phyloP scores from a whole-genome alignment of 2,797 vertebrate species.

The Manis crassicaudata region DNA sequence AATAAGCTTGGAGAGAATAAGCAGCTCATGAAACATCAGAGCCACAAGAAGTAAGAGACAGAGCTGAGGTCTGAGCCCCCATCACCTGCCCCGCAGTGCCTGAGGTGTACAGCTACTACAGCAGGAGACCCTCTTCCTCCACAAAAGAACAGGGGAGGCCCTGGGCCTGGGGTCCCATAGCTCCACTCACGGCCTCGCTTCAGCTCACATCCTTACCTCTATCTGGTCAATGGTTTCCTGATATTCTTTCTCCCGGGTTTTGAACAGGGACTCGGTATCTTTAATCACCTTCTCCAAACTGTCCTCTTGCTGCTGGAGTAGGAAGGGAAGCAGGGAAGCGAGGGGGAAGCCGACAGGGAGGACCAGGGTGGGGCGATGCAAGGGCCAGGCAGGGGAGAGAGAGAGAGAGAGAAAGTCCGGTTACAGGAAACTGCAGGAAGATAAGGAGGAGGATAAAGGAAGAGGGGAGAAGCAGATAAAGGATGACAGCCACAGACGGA shows the following conservation, averaged over 20 bases:
- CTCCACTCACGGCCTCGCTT: neutral
- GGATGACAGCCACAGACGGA: neutral
- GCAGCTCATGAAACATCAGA: neutral
- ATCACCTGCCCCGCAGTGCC: neutral
- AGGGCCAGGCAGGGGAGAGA: neutral
- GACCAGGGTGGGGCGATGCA: accelerated
- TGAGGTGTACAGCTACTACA: neutral
- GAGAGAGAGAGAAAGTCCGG: neutral
- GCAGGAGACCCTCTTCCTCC: neutral
- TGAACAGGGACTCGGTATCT: conserved; percentile 97
- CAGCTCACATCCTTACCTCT: conserved; percentile 88
- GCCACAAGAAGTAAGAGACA: neutral
- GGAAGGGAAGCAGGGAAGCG: neutral
- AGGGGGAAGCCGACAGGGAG: neutral
- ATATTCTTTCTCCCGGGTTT: conserved; percentile 97
- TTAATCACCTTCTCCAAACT: conserved; percentile 98
- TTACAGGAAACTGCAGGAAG: neutral
- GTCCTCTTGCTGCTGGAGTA: conserved; percentile 90
- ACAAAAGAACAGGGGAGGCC: neutral
- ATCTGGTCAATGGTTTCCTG: conserved; percentile 99
- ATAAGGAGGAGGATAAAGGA: neutral
- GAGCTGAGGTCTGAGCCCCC: neutral
- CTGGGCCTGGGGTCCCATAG: neutral
- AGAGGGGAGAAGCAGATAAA: neutral
- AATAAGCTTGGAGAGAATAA: neutral